These are phyloP conservation scores for Lycaon pictus DNA, from an alignment of 2,113 vertebrate species.

Conservation along the genomic window DNA sequence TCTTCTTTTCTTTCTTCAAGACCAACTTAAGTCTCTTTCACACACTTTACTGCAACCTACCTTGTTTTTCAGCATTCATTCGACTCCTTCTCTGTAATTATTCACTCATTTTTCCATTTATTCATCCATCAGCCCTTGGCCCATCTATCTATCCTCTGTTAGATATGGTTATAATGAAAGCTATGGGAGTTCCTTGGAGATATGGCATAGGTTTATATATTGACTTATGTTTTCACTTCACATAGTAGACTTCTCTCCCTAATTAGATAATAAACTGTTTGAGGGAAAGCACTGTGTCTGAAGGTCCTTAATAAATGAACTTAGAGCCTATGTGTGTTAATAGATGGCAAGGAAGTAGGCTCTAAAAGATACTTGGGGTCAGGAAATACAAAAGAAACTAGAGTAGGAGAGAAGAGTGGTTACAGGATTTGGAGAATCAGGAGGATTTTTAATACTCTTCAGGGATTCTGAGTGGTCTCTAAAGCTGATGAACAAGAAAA, in stretches of 20 bases:
- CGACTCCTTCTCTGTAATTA: not conserved
- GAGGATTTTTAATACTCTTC: not conserved
- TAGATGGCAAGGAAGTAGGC: not conserved
- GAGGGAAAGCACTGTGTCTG: not conserved
- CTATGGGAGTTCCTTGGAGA: not conserved
- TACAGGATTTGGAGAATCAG: not conserved
- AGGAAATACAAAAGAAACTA: not conserved
- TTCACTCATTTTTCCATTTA: not conserved
- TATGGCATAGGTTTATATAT: not conserved
- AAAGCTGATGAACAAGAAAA: not conserved
- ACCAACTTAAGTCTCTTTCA: not conserved
- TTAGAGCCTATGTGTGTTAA: not conserved
- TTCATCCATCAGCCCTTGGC: too few relatives aligned
- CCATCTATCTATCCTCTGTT: not conserved
- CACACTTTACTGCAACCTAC: not conserved
- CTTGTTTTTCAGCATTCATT: not conserved
- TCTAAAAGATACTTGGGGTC: not conserved
- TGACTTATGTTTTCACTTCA: not conserved
- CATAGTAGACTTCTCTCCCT: not conserved
- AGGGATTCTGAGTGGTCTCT: not conserved
- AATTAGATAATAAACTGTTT: not conserved
- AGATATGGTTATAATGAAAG: not conserved
- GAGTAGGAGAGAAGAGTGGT: not conserved
- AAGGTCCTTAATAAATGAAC: not conserved
- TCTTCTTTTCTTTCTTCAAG: not conserved